Conservation (phyloP, 2,888 invertebrate species). For the Lysandra bellargus region DNA sequence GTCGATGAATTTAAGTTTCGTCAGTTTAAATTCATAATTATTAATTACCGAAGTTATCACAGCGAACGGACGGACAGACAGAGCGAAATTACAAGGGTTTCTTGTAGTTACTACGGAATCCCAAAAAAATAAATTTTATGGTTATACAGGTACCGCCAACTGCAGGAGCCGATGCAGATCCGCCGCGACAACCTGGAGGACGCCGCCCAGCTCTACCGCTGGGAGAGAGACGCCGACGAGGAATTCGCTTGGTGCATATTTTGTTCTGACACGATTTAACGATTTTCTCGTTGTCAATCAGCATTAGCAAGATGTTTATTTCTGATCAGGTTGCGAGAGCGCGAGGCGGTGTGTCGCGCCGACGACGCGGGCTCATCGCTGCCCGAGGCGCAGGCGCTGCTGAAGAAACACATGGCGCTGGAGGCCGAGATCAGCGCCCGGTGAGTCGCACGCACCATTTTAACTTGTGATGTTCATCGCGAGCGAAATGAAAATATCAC, state of each 20-base stretch:
- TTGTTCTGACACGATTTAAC: not conserved
- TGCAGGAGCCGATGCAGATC: slow-evolving; percentile 95
- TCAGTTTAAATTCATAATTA: too few species aligned
- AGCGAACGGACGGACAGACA: too few species aligned
- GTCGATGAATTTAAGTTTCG: too few species aligned
- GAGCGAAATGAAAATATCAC: not conserved
- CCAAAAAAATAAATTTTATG: too few species aligned
- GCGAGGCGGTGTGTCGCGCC: slow-evolving; percentile 50
- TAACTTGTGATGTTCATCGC: not conserved
- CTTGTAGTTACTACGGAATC: too few species aligned
- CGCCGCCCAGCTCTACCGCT: slow-evolving; percentile 92
- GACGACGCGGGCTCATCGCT: slow-evolving; percentile 57
- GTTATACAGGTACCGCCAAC: slow-evolving; percentile 83
- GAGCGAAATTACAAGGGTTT: too few species aligned
- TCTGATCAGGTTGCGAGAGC: slow-evolving; percentile 57
- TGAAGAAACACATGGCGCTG: slow-evolving; percentile 95
- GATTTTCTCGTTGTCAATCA: not conserved
- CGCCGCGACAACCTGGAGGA: slow-evolving; percentile 95
- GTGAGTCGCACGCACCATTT: slow-evolving; percentile 45
- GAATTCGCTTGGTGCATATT: slow-evolving; percentile 93
- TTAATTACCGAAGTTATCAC: too few species aligned
- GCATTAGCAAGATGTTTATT: not conserved
- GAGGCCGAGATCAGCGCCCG: slow-evolving; percentile 93
- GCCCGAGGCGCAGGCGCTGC: slow-evolving; percentile 89
- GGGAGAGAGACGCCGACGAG: slow-evolving; percentile 94